Evolutionary conservation across 1,140 invertebrate genomes (phyloP), one percentile per base, ranked within the genome.

Genomic region (Panagrolaimus sp.): DNA sequence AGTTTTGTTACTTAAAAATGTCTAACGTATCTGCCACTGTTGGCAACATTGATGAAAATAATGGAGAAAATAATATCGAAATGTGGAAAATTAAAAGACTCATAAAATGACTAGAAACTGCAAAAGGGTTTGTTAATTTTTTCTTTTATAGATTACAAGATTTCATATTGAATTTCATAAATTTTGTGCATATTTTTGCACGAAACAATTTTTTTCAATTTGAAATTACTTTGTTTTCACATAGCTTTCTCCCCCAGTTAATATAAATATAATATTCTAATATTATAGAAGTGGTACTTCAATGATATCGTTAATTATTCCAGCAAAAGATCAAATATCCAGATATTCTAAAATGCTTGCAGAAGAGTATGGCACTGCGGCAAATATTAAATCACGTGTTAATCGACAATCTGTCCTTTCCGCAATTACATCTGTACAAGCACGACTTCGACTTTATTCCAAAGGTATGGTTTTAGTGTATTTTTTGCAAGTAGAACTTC

Each of bases 81-180:
- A 98, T 98, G 84, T 99, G 96, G 96, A 99, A 99, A 87, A 98
- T 99, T 84, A 98, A 98, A 86, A 97, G 98, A 86, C 89, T 99
- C 66, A 98, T 99, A 78, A 98, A 98, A 88, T 97, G 93, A 85
- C 88, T 99, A 84, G 96, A 99, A 86, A 91, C 96, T 88, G 96
- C 96, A 16, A 89, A 96, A 88, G 96, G 96, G 93, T 97, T 87
- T 90, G 89, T 87, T 13, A 20, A 44, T 27, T 53, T 38, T 38
- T 65, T 65, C 4, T 65, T 20, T 23, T 65, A 4, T 20, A 27
- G 9, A 2, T 23, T 63, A n/a, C 42, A 63, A 5, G 9, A 14
- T 3, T n/a, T 4, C 14, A 44, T 9, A 65, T 47, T 38, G 2
- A 38, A 38, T 4, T n/a, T n/a, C n/a, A n/a, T n/a, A n/a, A n/a